These are phyloP conservation scores for Telenomus remus DNA, from an alignment of 1,140 invertebrate genomes.

Conservation along the genomic window DNA sequence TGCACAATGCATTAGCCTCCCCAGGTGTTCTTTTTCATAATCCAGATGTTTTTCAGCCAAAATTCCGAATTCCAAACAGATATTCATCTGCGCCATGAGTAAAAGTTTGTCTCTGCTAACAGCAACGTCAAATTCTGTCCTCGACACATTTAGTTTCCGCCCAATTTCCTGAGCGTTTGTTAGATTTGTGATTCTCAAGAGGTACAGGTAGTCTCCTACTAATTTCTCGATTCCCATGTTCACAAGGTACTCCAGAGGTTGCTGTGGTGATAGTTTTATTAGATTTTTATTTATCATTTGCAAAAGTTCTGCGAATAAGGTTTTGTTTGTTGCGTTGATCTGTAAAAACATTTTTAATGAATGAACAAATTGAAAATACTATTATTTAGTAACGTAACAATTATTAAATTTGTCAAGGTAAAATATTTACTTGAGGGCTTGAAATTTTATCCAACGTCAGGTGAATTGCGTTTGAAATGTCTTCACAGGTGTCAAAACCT, in stretches of 20 bases:
- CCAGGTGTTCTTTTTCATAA: slow-evolving; percentile 60
- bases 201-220: slow-evolving; percentile 64
- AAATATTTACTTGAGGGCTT: slow-evolving; percentile 34
- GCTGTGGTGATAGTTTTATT: slow-evolving; percentile 47
- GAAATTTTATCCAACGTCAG: slow-evolving; percentile 58
- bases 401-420: no score
- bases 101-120: slow-evolving; percentile 62
- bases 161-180: slow-evolving; percentile 56
- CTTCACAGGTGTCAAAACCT: slow-evolving; percentile 48
- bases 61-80: slow-evolving; percentile 67
- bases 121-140: slow-evolving; percentile 54
- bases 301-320: slow-evolving; percentile 60
- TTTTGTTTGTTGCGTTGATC: slow-evolving; percentile 61
- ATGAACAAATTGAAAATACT: neutral
- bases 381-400: no score
- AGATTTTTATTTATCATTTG: slow-evolving; percentile 48
- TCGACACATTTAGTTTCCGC: slow-evolving; percentile 49
- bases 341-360: slow-evolving; percentile 24
- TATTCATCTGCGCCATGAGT: slow-evolving; percentile 63
- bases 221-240: slow-evolving; percentile 70
- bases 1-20: slow-evolving; percentile 55
- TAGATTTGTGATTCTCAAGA: slow-evolving; percentile 61
- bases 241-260: slow-evolving; percentile 66
- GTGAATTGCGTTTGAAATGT: slow-evolving; percentile 61
- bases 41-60: slow-evolving; percentile 64